Percentiles rank a stretch among this genome's conserved stretches.
Conservation (phyloP, 2,888 invertebrate genomes). For the Perdita meconis region DNA sequence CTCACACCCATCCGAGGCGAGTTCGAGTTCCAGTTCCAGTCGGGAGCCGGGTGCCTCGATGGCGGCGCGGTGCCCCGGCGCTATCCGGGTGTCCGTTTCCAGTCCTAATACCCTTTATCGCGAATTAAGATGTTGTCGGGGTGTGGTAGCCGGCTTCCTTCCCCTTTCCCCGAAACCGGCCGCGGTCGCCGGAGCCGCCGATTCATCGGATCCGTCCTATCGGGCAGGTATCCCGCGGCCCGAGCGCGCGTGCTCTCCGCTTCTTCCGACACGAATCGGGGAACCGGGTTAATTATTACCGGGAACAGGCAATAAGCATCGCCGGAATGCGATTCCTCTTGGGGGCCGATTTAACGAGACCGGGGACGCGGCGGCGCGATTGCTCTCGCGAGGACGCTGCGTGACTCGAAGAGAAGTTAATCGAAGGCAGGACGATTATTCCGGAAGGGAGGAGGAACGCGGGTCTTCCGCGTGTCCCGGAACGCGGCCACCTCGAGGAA, state of each 20-base stretch:
- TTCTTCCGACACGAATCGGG: constrained; percentile 73
- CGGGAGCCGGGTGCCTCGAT: constrained; percentile 48
- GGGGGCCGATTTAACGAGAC: constrained; percentile 78
- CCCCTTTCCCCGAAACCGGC: constrained; percentile 70
- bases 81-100: constrained; percentile 67
- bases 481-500: constrained; percentile 35
- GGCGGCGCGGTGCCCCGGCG: constrained; percentile 27
- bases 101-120: constrained; percentile 80
- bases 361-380: constrained; percentile 71
- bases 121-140: constrained; percentile 79
- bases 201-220: constrained; percentile 48
- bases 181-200: constrained; percentile 50
- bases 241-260: constrained; percentile 37
- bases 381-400: constrained; percentile 51
- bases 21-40: constrained; percentile 61
- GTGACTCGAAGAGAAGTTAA: constrained; percentile 26
- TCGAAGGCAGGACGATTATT: not conserved
- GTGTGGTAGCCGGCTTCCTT: constrained; percentile 57
- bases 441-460: too few relatives aligned
- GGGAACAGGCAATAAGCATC: constrained; percentile 77
- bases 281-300: constrained; percentile 70
- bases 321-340: constrained; percentile 60
- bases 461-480: constrained; percentile 3
- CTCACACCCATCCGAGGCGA: constrained; percentile 60
- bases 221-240: constrained; percentile 44